Evolutionary conservation across 2,113 vertebrate species (phyloP).

Genomic region (Gnathonemus echidnorhynchus): DNA sequence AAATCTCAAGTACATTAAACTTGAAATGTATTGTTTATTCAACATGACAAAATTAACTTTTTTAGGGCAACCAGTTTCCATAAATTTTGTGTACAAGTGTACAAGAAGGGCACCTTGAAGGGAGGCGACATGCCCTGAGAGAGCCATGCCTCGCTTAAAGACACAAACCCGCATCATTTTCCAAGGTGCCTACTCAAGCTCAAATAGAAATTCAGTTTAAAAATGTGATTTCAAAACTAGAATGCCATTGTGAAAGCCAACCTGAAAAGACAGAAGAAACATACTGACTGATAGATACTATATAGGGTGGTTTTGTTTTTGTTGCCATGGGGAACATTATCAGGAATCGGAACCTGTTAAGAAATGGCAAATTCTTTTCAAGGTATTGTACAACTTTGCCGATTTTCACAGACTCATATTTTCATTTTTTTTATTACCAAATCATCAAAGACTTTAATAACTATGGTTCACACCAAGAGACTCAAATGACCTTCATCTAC

Average conservation of each 20-base stretch:
- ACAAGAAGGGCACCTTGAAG: neutral
- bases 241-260: neutral
- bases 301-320: neutral
- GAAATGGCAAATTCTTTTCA: neutral
- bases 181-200: neutral
- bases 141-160: neutral
- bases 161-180: neutral
- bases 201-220: neutral
- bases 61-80: too few relatives aligned
- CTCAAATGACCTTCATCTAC: neutral
- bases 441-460: conserved; percentile 17
- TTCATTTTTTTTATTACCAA: conserved; percentile 13
- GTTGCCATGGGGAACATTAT: neutral
- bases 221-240: neutral
- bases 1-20: too few relatives aligned
- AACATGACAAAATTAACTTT: too few relatives aligned
- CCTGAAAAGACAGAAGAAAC: neutral
- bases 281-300: neutral
- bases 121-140: neutral
- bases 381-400: neutral
- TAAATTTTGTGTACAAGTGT: too few relatives aligned
- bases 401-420: conserved; percentile 23
- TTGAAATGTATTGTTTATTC: too few relatives aligned
- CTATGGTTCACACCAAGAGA: neutral
- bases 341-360: neutral